Conservation (phyloP, 2,113 vertebrate species). For the Beaufortia kweichowensis region DNA sequence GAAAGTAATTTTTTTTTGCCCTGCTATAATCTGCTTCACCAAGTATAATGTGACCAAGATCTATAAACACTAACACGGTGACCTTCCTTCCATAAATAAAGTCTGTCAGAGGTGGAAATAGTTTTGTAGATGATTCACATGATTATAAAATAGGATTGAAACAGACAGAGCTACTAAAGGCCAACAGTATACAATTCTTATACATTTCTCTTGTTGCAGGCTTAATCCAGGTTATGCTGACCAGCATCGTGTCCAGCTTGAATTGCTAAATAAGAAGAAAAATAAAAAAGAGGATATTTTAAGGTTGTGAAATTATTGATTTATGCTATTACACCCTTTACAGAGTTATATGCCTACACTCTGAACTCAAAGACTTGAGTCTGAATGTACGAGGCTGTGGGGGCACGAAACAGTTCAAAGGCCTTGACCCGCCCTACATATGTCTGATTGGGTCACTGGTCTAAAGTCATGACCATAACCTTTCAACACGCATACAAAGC, state of each 20-base stretch:
- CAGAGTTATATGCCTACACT: not conserved
- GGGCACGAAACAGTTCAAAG: constrained; percentile 18
- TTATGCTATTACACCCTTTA: no score
- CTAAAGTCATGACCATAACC: constrained; percentile 17
- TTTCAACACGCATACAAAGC: constrained; percentile 5
- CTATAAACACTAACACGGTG: no score
- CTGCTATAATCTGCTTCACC: not conserved
- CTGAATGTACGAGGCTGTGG: not conserved
- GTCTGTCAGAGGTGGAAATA: not conserved
- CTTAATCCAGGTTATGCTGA: no score
- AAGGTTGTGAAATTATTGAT: no score
- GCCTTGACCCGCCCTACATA: not conserved
- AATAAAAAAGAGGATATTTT: no score
- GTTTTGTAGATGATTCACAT: not conserved
- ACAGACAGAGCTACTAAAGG: not conserved
- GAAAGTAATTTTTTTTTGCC: not conserved
- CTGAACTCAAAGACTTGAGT: not conserved
- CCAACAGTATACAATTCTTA: no score
- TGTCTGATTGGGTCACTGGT: constrained; percentile 4
- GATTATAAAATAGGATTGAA: not conserved
- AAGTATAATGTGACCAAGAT: not conserved
- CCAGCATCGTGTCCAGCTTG: no score
- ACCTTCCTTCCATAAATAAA: constrained; percentile 5
- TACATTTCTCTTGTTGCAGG: not conserved
- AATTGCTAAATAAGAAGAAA: no score